Conservation (phyloP, 2,113 vertebrate genomes). For the Eonycteris spelaea region DNA sequence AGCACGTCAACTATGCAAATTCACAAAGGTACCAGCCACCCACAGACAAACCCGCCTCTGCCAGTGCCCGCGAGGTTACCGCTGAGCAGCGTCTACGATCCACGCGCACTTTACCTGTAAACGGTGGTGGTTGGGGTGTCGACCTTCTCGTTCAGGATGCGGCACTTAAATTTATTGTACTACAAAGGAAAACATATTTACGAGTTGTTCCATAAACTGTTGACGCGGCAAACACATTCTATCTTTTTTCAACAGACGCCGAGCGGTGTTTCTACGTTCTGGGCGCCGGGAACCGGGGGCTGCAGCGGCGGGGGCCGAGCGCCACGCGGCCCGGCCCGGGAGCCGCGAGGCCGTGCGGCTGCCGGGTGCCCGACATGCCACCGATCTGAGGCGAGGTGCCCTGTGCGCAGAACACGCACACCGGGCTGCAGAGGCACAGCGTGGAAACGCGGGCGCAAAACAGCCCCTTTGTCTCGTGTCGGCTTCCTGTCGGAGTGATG, state of each 20-base stretch:
- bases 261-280: too few relatives aligned
- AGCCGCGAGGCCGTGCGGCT: fast-evolving
- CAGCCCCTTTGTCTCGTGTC: not conserved
- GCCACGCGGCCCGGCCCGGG: too few relatives aligned
- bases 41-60: not conserved
- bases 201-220: not conserved
- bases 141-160: constrained; percentile 86
- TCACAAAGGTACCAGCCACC: not conserved
- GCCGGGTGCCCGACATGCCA: fast-evolving
- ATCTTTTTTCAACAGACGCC: not conserved
- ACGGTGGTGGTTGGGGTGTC: constrained; percentile 83
- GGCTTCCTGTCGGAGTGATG: not conserved
- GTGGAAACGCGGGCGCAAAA: not conserved
- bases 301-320: too few relatives aligned
- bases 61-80: not conserved
- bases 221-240: not conserved
- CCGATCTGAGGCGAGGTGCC: not conserved
- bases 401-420: not conserved
- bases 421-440: not conserved
- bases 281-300: not conserved
- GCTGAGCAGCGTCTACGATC: not conserved
- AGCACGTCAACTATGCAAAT: not conserved
- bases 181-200: constrained; percentile 56
- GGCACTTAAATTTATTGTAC: constrained; percentile 87
- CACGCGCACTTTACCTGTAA: constrained; percentile 80